Evolutionary conservation across 2,888 invertebrate genomes (phyloP).

Genomic region (Carterocephalus palaemon): DNA sequence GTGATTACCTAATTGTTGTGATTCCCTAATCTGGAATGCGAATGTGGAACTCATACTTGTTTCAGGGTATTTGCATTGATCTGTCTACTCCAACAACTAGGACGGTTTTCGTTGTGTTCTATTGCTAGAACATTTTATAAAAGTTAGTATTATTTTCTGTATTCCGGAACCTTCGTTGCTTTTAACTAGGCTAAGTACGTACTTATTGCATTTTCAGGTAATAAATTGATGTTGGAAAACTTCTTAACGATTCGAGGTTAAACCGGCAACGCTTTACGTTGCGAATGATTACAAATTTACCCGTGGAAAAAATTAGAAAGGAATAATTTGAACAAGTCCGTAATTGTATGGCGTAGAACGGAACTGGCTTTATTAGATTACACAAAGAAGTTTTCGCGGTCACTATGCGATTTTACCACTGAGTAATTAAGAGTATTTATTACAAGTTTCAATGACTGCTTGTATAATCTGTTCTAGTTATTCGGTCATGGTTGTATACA

Average conservation of each 20-base stretch:
- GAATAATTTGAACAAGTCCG: conserved; percentile 47
- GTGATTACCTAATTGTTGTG: too few species aligned
- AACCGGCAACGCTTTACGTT: conserved; percentile 17
- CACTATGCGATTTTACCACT: conserved; percentile 17
- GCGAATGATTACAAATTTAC: conserved; percentile 12
- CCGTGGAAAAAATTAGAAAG: conserved; percentile 34
- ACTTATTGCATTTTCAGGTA: neutral
- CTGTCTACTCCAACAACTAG: too few species aligned
- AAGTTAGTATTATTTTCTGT: too few species aligned
- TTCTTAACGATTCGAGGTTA: conserved; percentile 22
- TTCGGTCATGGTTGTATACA: too few species aligned
- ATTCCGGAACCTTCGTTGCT: too few species aligned
- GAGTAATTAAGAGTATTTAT: conserved; percentile 19
- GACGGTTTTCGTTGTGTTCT: too few species aligned
- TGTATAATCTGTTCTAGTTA: too few species aligned
- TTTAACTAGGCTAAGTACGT: too few species aligned
- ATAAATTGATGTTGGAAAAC: conserved; percentile 14
- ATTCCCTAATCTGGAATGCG: too few species aligned
- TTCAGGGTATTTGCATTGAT: too few species aligned
- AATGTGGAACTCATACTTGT: too few species aligned
- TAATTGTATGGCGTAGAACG: conserved; percentile 49
- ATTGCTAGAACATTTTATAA: too few species aligned
- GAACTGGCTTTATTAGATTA: conserved; percentile 49
- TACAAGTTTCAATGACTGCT: neutral
- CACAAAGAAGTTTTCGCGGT: conserved; percentile 42